These are phyloP conservation scores for Silurus lanzhouensis DNA, from an alignment of 2,797 vertebrate species.

Conservation along the genomic window DNA sequence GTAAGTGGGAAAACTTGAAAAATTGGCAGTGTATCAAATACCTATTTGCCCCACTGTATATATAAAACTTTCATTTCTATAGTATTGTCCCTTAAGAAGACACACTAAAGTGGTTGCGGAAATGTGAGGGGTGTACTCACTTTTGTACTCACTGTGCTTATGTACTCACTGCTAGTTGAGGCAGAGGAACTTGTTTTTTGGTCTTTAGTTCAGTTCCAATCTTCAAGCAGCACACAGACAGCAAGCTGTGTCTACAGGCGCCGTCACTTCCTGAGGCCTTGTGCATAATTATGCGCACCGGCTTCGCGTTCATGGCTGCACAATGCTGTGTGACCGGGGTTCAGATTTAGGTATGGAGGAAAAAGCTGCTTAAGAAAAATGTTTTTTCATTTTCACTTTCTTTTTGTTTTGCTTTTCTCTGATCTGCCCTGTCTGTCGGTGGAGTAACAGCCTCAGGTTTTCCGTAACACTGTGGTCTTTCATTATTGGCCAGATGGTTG, in stretches of 20 bases:
- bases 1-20: too few relatives aligned
- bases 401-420: conserved; percentile 38
- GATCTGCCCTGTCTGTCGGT: conserved; percentile 36
- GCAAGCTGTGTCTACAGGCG: conserved; percentile 28
- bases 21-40: too few relatives aligned
- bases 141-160: not conserved
- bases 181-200: conserved; percentile 21
- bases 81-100: too few relatives aligned
- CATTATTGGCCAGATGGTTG: conserved; percentile 35
- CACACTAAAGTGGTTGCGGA: too few relatives aligned
- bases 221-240: not conserved
- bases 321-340: conserved; percentile 24
- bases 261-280: conserved; percentile 25
- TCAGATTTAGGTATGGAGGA: conserved; percentile 26
- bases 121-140: too few relatives aligned
- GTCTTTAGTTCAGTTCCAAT: conserved; percentile 29
- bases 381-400: conserved; percentile 1
- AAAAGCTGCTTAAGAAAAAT: conserved; percentile 13
- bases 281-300: conserved; percentile 38
- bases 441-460: conserved; percentile 34
- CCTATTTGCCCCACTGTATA: too few relatives aligned
- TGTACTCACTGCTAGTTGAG: not conserved
- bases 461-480: conserved; percentile 15
- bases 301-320: conserved; percentile 23
- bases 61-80: too few relatives aligned